Evolutionary conservation across 2,797 vertebrate genomes (phyloP).

Genomic region (Ptychadena robeensis): DNA sequence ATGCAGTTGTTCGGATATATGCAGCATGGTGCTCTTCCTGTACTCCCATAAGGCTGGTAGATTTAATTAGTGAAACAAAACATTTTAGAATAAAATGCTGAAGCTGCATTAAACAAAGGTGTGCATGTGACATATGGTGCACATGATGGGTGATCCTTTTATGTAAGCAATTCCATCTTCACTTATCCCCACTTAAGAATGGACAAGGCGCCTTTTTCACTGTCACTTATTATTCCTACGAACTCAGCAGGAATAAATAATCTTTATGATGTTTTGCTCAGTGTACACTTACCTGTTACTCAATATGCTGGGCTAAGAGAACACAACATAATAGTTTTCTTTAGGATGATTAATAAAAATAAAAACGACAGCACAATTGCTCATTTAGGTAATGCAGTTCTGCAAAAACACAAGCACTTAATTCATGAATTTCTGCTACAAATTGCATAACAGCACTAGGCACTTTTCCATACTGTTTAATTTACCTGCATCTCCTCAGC

Average conservation of each 20-base stretch:
- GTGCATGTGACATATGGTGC: conserved; percentile 34
- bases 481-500: conserved; percentile 17
- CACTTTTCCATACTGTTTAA: conserved; percentile 6
- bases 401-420: conserved; percentile 43
- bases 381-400: conserved; percentile 30
- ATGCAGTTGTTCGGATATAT: not conserved
- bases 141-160: conserved; percentile 45
- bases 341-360: conserved; percentile 47
- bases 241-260: conserved; percentile 46
- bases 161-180: conserved; percentile 52
- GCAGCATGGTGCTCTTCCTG: not conserved
- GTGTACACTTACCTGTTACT: conserved; percentile 24
- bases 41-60: not conserved
- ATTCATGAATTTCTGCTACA: conserved; percentile 4
- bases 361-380: conserved; percentile 3
- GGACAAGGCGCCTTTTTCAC: conserved; percentile 30
- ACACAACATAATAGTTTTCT: conserved; percentile 28
- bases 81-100: conserved; percentile 29
- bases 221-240: conserved; percentile 42
- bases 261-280: conserved; percentile 39
- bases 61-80: conserved; percentile 19
- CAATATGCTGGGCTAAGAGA: conserved; percentile 14
- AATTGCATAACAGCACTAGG: not conserved
- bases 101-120: conserved; percentile 17
- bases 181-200: conserved; percentile 53